These are phyloP conservation scores for Irena cyanogastra DNA, from an alignment of 2,113 vertebrate species.

Conservation along the genomic window DNA sequence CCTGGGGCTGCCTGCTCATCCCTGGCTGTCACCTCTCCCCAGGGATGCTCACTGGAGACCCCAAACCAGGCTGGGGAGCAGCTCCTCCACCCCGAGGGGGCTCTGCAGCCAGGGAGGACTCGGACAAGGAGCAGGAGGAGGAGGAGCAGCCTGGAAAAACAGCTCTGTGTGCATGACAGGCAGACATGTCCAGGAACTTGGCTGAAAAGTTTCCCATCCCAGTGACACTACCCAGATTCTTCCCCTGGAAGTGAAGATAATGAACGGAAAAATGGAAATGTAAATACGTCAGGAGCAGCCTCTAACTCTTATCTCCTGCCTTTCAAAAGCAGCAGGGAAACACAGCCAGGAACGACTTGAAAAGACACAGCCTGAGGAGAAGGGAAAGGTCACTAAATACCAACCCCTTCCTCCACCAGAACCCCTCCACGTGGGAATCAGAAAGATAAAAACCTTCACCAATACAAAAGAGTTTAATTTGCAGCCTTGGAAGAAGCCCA, in stretches of 20 bases:
- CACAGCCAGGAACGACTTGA: neutral
- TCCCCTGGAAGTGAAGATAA: neutral
- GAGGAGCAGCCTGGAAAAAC: neutral
- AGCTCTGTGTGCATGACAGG: neutral
- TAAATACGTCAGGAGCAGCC: neutral
- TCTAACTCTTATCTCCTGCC: neutral
- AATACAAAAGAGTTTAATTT: too few species aligned
- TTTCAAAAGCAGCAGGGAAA: neutral
- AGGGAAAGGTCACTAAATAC: neutral
- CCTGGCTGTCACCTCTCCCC: neutral
- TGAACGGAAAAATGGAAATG: neutral
- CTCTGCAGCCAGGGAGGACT: neutral
- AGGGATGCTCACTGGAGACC: too few species aligned
- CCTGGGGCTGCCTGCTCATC: neutral
- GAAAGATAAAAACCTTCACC: too few species aligned
- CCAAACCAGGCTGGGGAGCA: neutral
- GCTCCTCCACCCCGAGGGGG: rapidly evolving
- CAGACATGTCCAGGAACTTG: rapidly evolving
- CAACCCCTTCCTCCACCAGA: neutral
- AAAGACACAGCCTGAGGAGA: neutral
- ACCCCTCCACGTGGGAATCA: too few species aligned
- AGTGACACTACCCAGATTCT: neutral
- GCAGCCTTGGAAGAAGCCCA: too few species aligned
- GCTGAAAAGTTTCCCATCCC: neutral
- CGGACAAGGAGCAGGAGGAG: neutral